Conservation (phyloP, 2,113 vertebrate species). For the Steatornis caripensis region DNA sequence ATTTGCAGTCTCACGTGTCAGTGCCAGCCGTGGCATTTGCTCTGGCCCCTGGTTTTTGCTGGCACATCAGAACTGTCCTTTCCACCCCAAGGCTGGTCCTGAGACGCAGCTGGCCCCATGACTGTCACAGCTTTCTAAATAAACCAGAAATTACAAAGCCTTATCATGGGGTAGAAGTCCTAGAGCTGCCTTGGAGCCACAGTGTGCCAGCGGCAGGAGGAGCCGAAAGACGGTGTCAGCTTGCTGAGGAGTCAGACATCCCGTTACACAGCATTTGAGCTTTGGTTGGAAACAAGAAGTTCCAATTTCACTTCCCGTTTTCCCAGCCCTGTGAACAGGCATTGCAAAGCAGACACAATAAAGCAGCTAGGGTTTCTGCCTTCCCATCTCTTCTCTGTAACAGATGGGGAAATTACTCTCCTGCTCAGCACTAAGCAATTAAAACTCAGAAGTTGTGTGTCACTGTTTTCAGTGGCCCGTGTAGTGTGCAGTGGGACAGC, state of each 20-base stretch:
- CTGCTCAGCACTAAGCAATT: background rate
- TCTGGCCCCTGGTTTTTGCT: background rate
- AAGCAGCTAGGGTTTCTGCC: background rate
- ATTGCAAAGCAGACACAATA: background rate
- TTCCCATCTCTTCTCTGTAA: background rate
- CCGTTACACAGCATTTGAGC: rapidly evolving
- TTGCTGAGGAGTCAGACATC: rapidly evolving
- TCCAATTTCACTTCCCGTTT: background rate
- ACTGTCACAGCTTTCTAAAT: background rate
- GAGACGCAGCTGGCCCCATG: background rate
- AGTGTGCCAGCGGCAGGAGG: background rate
- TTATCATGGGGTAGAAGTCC: background rate
- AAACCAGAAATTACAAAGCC: background rate
- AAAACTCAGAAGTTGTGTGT: rapidly evolving
- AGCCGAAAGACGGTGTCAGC: rapidly evolving
- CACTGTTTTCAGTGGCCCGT: rapidly evolving
- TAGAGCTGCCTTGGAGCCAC: background rate
- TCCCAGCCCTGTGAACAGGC: background rate
- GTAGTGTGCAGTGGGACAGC: background rate
- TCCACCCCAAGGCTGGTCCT: background rate
- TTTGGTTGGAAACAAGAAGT: background rate
- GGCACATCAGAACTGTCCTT: background rate
- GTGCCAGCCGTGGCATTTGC: background rate
- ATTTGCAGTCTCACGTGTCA: background rate
- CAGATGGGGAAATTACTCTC: background rate